These are phyloP conservation scores for Lutjanus erythropterus DNA, from an alignment of 2,113 vertebrate species.

Conservation along the genomic window DNA sequence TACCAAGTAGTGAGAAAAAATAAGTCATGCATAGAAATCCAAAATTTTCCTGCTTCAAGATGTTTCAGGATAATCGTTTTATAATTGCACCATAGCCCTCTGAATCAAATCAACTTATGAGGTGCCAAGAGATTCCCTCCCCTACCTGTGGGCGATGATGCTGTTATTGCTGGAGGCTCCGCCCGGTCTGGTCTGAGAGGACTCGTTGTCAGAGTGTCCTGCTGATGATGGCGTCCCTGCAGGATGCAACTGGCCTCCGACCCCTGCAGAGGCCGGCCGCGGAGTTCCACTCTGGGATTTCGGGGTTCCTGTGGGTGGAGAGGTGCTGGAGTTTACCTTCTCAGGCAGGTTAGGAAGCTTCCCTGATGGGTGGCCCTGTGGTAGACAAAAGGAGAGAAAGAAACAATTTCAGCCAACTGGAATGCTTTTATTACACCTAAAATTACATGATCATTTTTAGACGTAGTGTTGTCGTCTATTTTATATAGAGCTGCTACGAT, in stretches of 20 bases:
- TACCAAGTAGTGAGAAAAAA: too few species aligned
- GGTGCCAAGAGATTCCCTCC: too few species aligned
- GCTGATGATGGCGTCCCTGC: constrained; percentile 76
- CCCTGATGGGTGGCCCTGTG: constrained; percentile 74
- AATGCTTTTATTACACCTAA: background rate
- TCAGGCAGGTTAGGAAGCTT: constrained; percentile 88
- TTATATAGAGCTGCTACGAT: too few species aligned
- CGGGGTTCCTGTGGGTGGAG: constrained; percentile 87
- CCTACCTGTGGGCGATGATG: constrained; percentile 82
- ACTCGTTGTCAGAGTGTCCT: constrained; percentile 81
- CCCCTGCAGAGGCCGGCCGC: constrained; percentile 79
- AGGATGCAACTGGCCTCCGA: constrained; percentile 76
- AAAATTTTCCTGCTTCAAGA: too few species aligned
- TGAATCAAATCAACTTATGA: too few species aligned
- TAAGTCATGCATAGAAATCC: too few species aligned
- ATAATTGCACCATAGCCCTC: too few species aligned
- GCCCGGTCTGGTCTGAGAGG: constrained; percentile 73
- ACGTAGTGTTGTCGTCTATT: background rate
- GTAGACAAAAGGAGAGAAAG: constrained; percentile 34
- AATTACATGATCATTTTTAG: background rate
- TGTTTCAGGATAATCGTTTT: too few species aligned
- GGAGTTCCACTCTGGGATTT: constrained; percentile 88
- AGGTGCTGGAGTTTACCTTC: constrained; percentile 85
- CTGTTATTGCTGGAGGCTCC: constrained; percentile 77
- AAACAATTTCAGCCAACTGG: background rate